phyloP scores from a whole-genome alignment of 1,140 invertebrate species.

The Apis florea region DNA sequence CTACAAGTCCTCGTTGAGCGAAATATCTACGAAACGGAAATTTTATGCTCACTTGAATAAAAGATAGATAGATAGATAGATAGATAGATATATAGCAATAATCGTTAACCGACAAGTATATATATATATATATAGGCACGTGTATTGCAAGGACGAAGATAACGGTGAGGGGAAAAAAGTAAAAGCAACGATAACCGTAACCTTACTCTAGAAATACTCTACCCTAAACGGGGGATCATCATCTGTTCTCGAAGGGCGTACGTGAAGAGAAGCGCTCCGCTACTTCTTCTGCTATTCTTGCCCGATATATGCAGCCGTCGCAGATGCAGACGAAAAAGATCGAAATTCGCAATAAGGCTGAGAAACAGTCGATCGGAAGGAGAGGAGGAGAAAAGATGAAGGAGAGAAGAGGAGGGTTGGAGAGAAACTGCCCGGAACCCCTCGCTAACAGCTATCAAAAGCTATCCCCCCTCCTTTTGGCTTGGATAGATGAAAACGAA shows the following conservation, averaged over 20 bases:
- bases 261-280: slow-evolving; percentile 47
- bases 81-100: no score
- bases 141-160: no score
- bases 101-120: no score
- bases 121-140: no score
- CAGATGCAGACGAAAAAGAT: slow-evolving; percentile 71
- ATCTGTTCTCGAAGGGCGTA: slow-evolving; percentile 69
- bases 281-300: slow-evolving; percentile 72
- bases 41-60: no score
- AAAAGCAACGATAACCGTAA: slow-evolving; percentile 67
- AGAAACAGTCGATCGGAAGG: slow-evolving; percentile 19
- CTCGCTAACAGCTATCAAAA: slow-evolving; percentile 7
- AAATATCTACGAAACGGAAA: no score
- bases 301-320: slow-evolving; percentile 65
- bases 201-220: slow-evolving; percentile 59
- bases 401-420: background rate
- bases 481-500: slow-evolving; percentile 19
- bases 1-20: no score
- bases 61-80: no score
- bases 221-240: slow-evolving; percentile 77
- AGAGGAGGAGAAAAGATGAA: no score
- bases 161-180: background rate
- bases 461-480: slow-evolving; percentile 17
- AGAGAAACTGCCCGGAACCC: slow-evolving; percentile 18
- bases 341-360: slow-evolving; percentile 60